Conservation (phyloP, 2,797 vertebrate genomes). For the Sebastolobus alascanus region DNA sequence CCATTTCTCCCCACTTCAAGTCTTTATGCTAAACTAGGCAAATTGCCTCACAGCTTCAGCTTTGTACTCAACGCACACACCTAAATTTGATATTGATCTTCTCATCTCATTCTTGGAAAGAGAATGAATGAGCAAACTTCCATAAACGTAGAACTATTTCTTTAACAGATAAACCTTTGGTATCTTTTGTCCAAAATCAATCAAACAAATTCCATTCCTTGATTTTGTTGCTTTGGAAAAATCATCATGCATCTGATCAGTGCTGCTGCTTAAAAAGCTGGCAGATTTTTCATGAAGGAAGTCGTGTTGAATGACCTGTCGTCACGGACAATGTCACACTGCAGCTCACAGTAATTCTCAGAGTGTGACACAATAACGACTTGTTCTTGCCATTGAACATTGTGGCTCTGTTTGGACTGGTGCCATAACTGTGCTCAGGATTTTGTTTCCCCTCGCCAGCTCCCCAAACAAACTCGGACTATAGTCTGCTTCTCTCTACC, state of each 20-base stretch:
- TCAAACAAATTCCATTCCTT: neutral
- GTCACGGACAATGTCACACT: slow-evolving; percentile 67
- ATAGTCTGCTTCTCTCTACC: slow-evolving; percentile 22
- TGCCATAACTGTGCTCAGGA: slow-evolving; percentile 57
- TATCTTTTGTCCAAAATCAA: neutral
- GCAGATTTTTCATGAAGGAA: slow-evolving; percentile 60
- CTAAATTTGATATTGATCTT: neutral
- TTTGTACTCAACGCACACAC: neutral
- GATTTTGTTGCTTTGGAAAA: neutral
- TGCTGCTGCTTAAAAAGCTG: slow-evolving; percentile 10
- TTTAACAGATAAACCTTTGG: neutral
- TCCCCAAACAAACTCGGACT: slow-evolving; percentile 66
- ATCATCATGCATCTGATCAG: neutral
- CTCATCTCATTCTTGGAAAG: neutral
- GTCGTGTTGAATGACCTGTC: slow-evolving; percentile 61
- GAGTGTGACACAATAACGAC: slow-evolving; percentile 73
- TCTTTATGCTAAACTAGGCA: neutral
- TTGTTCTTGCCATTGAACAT: slow-evolving; percentile 74
- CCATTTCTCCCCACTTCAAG: neutral
- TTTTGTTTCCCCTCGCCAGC: slow-evolving; percentile 40
- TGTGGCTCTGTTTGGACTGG: slow-evolving; percentile 56
- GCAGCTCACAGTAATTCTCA: slow-evolving; percentile 62
- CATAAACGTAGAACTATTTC: neutral
- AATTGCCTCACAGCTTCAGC: neutral
- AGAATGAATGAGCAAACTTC: neutral